phyloP scores from a whole-genome alignment of 2,113 vertebrate species.

The Deroptyus accipitrinus region DNA sequence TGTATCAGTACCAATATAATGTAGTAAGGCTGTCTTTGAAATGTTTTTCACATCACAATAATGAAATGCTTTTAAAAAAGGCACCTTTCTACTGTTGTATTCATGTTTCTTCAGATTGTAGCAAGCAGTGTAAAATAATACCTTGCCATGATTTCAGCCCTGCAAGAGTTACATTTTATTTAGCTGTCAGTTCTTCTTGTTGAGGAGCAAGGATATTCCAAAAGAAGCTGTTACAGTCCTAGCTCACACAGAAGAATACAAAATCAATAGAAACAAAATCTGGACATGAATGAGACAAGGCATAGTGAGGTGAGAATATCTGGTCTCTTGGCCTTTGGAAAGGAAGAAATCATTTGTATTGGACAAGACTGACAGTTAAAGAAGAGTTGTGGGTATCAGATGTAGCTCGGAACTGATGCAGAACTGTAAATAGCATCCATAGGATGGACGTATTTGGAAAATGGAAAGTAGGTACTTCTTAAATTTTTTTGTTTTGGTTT shows the following conservation, averaged over 20 bases:
- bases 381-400: background rate
- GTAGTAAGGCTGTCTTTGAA: background rate
- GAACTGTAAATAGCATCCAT: background rate
- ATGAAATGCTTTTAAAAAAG: background rate
- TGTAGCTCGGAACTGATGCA: background rate
- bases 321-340: background rate
- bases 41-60: background rate
- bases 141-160: background rate
- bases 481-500: background rate
- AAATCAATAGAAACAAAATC: background rate
- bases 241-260: background rate
- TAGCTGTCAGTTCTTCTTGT: background rate
- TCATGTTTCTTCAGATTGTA: background rate
- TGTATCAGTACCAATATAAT: background rate
- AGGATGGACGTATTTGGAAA: background rate
- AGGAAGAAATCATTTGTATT: background rate
- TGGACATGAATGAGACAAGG: background rate
- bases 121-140: background rate
- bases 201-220: background rate
- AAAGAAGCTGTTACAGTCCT: background rate
- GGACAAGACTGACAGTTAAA: background rate
- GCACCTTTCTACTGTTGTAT: background rate
- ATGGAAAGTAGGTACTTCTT: background rate
- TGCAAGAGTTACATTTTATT: background rate
- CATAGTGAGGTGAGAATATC: background rate